Evolutionary conservation across 53 echinoderm and acorn worm genomes (phyloP).

Genomic region (Crossaster papposus): DNA sequence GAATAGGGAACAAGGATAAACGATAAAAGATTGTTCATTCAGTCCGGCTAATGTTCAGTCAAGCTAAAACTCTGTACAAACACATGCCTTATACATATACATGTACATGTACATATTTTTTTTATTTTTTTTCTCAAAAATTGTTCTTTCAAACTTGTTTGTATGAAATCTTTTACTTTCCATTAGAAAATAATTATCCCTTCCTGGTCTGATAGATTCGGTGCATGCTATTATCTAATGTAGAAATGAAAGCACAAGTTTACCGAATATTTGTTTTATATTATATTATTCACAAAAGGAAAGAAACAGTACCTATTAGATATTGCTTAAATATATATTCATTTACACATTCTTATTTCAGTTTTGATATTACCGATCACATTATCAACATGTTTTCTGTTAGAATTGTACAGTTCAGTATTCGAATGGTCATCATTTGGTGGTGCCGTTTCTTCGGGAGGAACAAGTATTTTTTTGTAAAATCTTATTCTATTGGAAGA

Average conservation of each 20-base stretch:
- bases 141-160: constrained; percentile 18
- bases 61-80: neutral
- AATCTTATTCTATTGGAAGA: too few species aligned
- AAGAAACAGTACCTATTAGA: constrained; percentile 29
- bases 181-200: neutral
- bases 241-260: constrained; percentile 18
- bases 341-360: neutral
- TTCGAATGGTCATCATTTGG: neutral
- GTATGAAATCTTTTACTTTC: constrained; percentile 3
- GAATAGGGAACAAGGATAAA: too few species aligned
- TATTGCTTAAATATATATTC: neutral
- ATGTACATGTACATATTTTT: neutral
- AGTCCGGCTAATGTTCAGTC: neutral
- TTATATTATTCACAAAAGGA: constrained; percentile 1
- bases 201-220: neutral
- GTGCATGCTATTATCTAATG: constrained; percentile 2
- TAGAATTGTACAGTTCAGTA: neutral
- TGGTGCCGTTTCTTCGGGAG: neutral
- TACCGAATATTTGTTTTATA: constrained; percentile 51
- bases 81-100: neutral
- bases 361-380: constrained; percentile 4
- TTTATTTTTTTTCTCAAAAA: neutral
- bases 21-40: too few species aligned
- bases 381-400: neutral
- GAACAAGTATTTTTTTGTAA: neutral